Evolutionary conservation across 2,797 vertebrate genomes (phyloP).

Genomic region (Syngnathus acus): DNA sequence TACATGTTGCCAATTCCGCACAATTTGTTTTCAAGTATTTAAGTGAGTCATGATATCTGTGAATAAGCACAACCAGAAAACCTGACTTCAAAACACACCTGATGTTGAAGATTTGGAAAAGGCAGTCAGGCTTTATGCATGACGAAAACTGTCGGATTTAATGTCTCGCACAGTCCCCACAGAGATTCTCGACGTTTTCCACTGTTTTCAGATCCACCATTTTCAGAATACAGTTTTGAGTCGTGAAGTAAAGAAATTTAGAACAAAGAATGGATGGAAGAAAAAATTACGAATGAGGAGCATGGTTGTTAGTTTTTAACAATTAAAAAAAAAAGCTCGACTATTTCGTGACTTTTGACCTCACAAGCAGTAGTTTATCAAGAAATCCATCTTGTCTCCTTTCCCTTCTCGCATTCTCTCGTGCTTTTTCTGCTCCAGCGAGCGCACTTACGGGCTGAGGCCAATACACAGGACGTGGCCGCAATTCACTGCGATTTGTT

Average conservation of each 20-base stretch:
- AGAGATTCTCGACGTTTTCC: too few relatives aligned
- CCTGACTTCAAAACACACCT: conserved; percentile 42
- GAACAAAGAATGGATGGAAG: neutral
- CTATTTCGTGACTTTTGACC: conserved; percentile 29
- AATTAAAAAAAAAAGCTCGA: conserved; percentile 5
- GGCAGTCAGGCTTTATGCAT: neutral
- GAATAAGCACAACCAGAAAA: conserved; percentile 10
- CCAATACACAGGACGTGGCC: conserved; percentile 66
- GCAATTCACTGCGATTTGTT: conserved; percentile 66
- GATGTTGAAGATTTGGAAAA: conserved; percentile 21
- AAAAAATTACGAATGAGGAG: neutral
- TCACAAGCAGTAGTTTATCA: conserved; percentile 52
- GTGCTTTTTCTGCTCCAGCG: conserved; percentile 57
- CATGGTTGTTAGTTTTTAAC: neutral
- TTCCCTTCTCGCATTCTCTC: conserved; percentile 15
- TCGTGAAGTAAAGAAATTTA: conserved; percentile 22
- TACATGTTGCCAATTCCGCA: conserved; percentile 43
- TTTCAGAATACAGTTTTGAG: neutral
- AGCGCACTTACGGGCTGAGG: conserved; percentile 64
- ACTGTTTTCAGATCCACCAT: too few relatives aligned
- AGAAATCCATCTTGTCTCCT: conserved; percentile 23
- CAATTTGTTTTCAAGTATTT: conserved; percentile 44
- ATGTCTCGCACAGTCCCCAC: conserved; percentile 10
- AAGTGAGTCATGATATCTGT: conserved; percentile 34
- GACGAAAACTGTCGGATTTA: conserved; percentile 30